Evolutionary conservation across 2,113 vertebrate species (phyloP).

Genomic region (Amphiprion percula): DNA sequence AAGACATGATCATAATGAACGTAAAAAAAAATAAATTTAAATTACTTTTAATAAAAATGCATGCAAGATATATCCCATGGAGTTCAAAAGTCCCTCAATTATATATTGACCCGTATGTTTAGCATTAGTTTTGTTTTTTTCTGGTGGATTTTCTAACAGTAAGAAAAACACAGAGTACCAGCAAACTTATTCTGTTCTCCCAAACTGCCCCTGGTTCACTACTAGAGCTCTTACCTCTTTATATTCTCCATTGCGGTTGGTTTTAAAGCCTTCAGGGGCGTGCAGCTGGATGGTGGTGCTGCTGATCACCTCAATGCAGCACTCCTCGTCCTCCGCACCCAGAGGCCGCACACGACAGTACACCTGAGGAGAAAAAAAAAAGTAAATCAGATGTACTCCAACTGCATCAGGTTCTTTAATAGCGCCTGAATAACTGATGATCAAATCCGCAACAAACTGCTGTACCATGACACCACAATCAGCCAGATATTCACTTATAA

Average conservation of each 20-base stretch:
- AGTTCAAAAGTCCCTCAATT: too few relatives aligned
- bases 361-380: constrained; percentile 79
- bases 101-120: neutral
- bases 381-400: too few relatives aligned
- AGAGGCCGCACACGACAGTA: constrained; percentile 94
- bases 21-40: too few relatives aligned
- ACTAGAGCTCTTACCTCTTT: constrained; percentile 87
- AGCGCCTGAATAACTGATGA: neutral
- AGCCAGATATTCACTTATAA: neutral
- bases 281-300: constrained; percentile 92
- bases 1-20: too few relatives aligned
- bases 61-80: too few relatives aligned
- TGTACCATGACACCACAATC: neutral
- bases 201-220: neutral
- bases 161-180: neutral
- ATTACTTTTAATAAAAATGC: too few relatives aligned
- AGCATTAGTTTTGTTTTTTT: neutral
- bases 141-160: neutral
- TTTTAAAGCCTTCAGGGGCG: constrained; percentile 89
- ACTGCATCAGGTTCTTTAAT: too few relatives aligned
- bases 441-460: neutral
- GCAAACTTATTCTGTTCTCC: neutral
- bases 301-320: constrained; percentile 94
- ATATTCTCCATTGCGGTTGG: constrained; percentile 92
- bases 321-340: constrained; percentile 84